Conservation (phyloP, 2,797 vertebrate species). For the Sebastes flavidus region DNA sequence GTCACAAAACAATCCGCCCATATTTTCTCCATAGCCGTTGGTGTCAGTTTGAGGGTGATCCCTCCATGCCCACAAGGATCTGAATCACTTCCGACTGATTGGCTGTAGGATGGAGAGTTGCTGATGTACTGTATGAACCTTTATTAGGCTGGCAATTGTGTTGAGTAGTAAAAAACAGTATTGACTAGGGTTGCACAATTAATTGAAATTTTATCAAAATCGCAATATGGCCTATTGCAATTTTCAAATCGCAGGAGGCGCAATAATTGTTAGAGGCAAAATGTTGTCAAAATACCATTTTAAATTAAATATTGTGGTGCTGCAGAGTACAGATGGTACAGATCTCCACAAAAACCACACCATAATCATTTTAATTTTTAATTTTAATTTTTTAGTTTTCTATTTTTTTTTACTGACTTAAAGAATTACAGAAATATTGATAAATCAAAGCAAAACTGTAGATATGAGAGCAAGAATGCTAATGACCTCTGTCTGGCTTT, state of each 20-base stretch:
- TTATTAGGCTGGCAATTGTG: neutral
- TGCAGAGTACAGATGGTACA: no score
- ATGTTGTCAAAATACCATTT: no score
- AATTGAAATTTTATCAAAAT: no score
- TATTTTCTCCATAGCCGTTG: neutral
- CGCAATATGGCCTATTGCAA: no score
- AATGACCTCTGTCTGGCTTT: neutral
- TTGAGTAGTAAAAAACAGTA: neutral
- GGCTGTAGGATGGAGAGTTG: slow-evolving; percentile 3
- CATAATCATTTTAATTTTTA: no score
- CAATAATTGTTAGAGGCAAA: no score
- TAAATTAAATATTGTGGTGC: no score
- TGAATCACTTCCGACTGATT: slow-evolving; percentile 44
- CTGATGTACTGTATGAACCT: neutral
- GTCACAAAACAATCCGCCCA: neutral
- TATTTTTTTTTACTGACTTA: neutral
- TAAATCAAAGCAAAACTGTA: neutral
- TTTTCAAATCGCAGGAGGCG: no score
- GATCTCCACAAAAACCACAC: no score
- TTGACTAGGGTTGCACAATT: neutral
- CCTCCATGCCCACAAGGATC: neutral
- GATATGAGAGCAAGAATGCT: neutral
- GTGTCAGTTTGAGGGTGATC: slow-evolving; percentile 9
- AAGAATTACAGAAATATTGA: neutral
- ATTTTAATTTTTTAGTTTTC: no score